Evolutionary conservation across 2,888 invertebrate species (phyloP), one percentile per base, ranked within the genome.

Genomic region (Mylabris sibirica): DNA sequence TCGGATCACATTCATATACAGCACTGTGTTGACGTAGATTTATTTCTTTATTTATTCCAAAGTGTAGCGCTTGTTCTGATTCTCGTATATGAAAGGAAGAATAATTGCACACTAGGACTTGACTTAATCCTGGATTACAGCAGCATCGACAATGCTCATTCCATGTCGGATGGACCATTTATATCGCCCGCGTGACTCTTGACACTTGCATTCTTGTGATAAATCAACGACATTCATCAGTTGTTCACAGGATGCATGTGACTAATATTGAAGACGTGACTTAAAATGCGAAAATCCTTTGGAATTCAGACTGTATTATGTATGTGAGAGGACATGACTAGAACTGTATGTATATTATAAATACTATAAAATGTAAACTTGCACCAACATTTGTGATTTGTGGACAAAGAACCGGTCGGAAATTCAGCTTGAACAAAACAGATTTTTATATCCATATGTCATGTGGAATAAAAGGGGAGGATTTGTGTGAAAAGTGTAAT

Each of bases 121-220:
- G 67, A 64, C 64, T 65, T 74, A 74, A 75, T 73, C 75, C 73
- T 12, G 72, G 74, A 73, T 76, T 76, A 75, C 73, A 66, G 35
- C 44, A 67, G 68, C 76, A 72, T 74, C 68, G 75, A 73, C 74
- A 73, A 70, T 66, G 61, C 69, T 71, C 64, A 69, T 66, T 68
- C 64, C 64, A 65, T 67, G 72, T 68, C 63, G 66, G 68, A 69
- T 65, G 62, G 38, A 63, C 64, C 70, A 64, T 68, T 67, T 69
- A 69, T 69, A 72, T 66, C 69, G 59, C 72, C 72, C 74, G 69
- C 72, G 68, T 69, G 44, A 59, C 68, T 66, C 66, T 66, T 72
- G 75, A 76, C 75, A 77, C 72, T 76, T 76, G 76, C 75, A 75
- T 76, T 75, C 74, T 71, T 72, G 70, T 76, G 75, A 77, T 76